Evolutionary conservation across 1,140 invertebrate species (phyloP).

Genomic region (Lepidostoma basale): DNA sequence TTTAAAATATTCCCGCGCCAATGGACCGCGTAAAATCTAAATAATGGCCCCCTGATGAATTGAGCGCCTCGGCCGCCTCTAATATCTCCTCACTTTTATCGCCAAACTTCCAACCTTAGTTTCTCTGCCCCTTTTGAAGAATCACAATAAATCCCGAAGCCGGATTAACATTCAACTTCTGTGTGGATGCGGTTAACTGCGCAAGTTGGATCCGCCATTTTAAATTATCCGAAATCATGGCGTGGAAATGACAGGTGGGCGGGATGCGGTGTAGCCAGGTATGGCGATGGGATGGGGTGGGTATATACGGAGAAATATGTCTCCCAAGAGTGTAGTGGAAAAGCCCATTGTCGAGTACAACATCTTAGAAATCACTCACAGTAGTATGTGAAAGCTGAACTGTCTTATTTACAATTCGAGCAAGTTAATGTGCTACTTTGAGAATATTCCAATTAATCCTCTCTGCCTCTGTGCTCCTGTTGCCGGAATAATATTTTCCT

Average conservation of each 20-base stretch:
- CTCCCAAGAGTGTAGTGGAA: conserved; percentile 33
- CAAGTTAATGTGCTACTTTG: conserved; percentile 29
- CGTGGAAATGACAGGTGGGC: conserved; percentile 36
- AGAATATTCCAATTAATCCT: neutral
- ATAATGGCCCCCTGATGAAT: conserved; percentile 28
- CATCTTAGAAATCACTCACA: conserved; percentile 16
- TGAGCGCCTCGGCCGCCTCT: neutral
- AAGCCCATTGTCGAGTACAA: neutral
- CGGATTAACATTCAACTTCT: conserved; percentile 32
- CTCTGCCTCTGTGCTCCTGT: neutral
- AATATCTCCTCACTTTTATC: conserved; percentile 18
- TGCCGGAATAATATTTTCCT: too few relatives aligned
- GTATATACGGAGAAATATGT: conserved; percentile 32
- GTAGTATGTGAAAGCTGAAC: neutral
- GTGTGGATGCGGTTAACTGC: conserved; percentile 25
- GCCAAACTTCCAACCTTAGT: conserved; percentile 7
- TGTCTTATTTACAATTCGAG: conserved; percentile 18
- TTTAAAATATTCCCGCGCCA: conserved; percentile 19
- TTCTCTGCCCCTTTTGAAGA: neutral
- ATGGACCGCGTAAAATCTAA: conserved; percentile 22
- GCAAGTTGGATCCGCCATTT: conserved; percentile 31
- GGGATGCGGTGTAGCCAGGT: conserved; percentile 20
- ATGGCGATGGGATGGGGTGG: neutral
- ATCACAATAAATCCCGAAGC: conserved; percentile 25
- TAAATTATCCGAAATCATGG: conserved; percentile 37